Evolutionary conservation across 2,113 vertebrate genomes (phyloP), one percentile per base, ranked within the genome.

Genomic region (Nicator chloris): DNA sequence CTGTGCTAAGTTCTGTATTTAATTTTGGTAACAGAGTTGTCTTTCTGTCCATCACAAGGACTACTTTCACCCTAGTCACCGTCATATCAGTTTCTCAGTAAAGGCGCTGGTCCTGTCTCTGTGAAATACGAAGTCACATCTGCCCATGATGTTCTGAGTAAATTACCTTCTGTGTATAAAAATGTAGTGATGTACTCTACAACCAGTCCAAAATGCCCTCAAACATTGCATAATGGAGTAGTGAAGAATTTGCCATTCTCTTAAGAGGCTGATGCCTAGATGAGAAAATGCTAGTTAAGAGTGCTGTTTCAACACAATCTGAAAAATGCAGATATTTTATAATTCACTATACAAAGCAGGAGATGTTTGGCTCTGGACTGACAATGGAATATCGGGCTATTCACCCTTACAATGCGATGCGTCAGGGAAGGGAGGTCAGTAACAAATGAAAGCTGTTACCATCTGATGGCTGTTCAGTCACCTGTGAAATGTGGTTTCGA

Each of bases 401-500:
- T 91, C 87, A 53, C 61, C 37, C 54, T 89, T 82, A 37, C 0
- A 0, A 26, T 40, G 33, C 0, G 0, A 26, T 40, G 33, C 0
- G 0, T 27, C 4, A 2, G 59, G 26, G 75, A 66, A 49, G 19
- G 24, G 63, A 70, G 71, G 76, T 96, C 79, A 53, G 35, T 86
- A 75, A 63, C 68, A 88, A 94, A 83, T 86, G 76, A 78, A 90
- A 86, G 56, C 82, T 86, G 66, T 85, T 90, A 44, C 90, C 57
- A 83, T 93, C 90, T 54, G 64, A 90, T 81, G 85, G 68, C 78
- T 95, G 64, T 50, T 91, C 51, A 80, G 82, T 90, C 90, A 93
- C 92, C 87, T 95, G 92, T 95, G 90, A 96, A 96, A 95, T 95
- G 85, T 60, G 85, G 35, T 94, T 95, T 91, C 82, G 81, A 78